Base-by-base conservation (phyloP, 2,888 invertebrate genomes). In the Entomobrya proxima region DNA sequence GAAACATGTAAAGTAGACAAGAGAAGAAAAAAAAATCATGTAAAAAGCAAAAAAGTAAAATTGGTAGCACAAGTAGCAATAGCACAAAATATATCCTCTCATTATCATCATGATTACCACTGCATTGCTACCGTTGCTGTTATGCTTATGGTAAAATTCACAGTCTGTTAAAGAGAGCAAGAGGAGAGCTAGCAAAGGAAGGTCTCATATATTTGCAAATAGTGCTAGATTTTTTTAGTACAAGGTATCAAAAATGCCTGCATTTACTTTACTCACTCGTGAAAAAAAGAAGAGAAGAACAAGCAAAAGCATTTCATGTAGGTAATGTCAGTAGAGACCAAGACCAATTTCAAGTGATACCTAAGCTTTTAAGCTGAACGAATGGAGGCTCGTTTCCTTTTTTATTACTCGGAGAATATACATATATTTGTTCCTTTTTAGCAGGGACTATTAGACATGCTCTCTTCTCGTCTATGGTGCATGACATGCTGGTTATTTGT, bases 281-380 rank as follows among this genome's bases (percentile, higher is more conserved):
- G 6, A 72, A 50, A 72, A 67, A 67, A 37, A 30, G 44, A 30
- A 64, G 27, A 44, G 77, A 67, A 67, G 67, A 47, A 67, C 55
- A 79, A 79, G 35, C 15, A 50, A 69, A 69, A 52, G 21, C 37
- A 47, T 69, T 13, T 35, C 32, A 35, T 81, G 35, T 76, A 77
- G 83, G 83, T 67, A 83, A 55, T 69, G 83, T 47, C 61, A 67
- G 83, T 77, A 83, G 83, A 76, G 64, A 82, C 72, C 55, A 52
- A 77, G 72, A 84, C 44, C 84, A 72, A 84, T 84, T 77, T 84
- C 78, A 84, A 84, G 84, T 78, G 83, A 83, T 83, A 69, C 77
- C 52, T 69, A 83, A 50, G 77, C 83, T 77, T 83, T 77, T 83
- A 78, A 78, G 78, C 72, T 84, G 77, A 80, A 77, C 58, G 77